Conservation (phyloP, 2,113 vertebrate species). For the Smithornis capensis region DNA sequence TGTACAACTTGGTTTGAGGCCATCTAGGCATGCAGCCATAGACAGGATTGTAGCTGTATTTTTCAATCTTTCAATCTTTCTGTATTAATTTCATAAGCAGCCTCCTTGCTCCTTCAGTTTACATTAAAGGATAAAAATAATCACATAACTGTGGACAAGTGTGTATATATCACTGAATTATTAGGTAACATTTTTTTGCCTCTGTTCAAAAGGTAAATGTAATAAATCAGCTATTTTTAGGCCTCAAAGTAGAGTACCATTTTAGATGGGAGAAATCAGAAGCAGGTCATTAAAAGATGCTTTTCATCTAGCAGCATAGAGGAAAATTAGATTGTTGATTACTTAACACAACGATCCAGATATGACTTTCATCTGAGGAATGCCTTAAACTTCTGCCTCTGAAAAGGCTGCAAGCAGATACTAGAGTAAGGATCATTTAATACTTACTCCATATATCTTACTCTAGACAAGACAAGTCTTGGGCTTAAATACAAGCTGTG, state of each 20-base stretch:
- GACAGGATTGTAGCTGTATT: background rate
- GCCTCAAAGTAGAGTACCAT: background rate
- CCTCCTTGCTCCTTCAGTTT: slow-evolving; percentile 24
- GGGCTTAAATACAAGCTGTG: background rate
- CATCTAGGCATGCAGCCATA: background rate
- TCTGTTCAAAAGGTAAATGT: slow-evolving; percentile 31
- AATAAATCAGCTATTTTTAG: slow-evolving; percentile 24
- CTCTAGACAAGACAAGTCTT: background rate
- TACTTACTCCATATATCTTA: background rate
- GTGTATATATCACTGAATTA: slow-evolving; percentile 25
- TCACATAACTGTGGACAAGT: background rate
- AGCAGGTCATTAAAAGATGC: slow-evolving; percentile 32
- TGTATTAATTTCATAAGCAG: background rate
- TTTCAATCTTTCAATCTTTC: background rate
- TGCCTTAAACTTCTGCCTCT: slow-evolving; percentile 17
- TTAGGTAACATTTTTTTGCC: slow-evolving; percentile 53
- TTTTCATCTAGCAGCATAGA: slow-evolving; percentile 24
- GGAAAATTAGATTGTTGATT: background rate
- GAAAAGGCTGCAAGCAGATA: background rate
- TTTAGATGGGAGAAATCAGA: slow-evolving; percentile 29
- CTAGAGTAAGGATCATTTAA: background rate
- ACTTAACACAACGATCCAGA: background rate
- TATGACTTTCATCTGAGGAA: slow-evolving; percentile 4
- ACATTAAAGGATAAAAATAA: slow-evolving; percentile 42
- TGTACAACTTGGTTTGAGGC: background rate